Percentiles rank a stretch among this genome's conserved stretches.
These are phyloP conservation scores for Neoitamus cyanurus DNA, from an alignment of 2,888 invertebrate species.

Conservation along the genomic window DNA sequence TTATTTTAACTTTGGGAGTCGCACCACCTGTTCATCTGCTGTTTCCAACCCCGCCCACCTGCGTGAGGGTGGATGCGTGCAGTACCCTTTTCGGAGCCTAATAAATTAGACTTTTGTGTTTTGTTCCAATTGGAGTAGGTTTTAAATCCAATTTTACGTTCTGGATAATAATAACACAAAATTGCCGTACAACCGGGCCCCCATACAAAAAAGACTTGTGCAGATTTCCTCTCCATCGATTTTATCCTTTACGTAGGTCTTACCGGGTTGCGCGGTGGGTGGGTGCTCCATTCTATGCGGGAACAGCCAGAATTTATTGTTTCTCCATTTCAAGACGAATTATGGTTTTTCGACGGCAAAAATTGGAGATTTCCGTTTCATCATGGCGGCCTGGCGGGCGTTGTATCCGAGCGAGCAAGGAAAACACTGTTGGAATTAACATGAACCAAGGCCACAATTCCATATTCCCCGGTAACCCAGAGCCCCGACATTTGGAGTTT, in stretches of 20 bases:
- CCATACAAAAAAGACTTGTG: neutral
- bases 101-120: neutral
- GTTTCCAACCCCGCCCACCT: neutral
- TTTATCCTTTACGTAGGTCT: neutral
- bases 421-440: neutral
- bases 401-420: neutral
- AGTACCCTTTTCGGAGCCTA: neutral
- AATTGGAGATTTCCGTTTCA: neutral
- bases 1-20: neutral
- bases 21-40: neutral
- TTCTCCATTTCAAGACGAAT: neutral
- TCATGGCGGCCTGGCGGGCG: neutral
- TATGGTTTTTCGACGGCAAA: neutral
- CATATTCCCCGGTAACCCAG: neutral
- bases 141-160: neutral
- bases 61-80: neutral
- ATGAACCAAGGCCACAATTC: neutral
- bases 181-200: neutral
- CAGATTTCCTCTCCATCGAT: neutral
- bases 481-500: neutral
- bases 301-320: slow-evolving; percentile 16
- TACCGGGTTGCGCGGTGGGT: neutral
- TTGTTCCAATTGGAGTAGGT: neutral
- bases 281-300: neutral
- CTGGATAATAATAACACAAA: neutral